phyloP scores from a whole-genome alignment of 2,113 vertebrate genomes.

The Myrmecophaga tridactyla region DNA sequence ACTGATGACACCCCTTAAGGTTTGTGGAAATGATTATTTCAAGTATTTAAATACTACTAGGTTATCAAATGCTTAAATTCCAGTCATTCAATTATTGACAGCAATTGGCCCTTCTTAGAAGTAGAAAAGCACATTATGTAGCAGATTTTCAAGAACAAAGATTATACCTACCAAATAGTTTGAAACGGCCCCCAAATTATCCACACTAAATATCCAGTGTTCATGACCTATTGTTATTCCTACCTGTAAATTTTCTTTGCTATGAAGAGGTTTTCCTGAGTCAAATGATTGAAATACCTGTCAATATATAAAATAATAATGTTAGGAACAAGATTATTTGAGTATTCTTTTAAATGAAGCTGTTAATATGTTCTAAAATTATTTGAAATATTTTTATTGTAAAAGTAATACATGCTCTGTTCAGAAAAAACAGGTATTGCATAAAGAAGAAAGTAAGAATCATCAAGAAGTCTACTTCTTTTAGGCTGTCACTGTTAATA shows the following conservation, averaged over 20 bases:
- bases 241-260: conserved; percentile 84
- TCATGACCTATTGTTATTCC: conserved; percentile 34
- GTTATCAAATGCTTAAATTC: background rate
- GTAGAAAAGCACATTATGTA: background rate
- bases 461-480: background rate
- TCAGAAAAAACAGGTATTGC: conserved; percentile 5
- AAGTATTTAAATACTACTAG: conserved; percentile 28
- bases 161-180: background rate
- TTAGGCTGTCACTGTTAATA: background rate
- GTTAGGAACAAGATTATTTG: conserved; percentile 19
- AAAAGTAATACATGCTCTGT: background rate
- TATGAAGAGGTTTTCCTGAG: conserved; percentile 76
- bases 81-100: background rate
- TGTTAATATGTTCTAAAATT: conserved; percentile 4
- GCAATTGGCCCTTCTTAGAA: background rate
- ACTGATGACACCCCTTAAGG: background rate
- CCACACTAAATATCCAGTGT: background rate
- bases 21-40: background rate
- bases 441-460: conserved; percentile 30
- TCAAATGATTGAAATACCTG: conserved; percentile 80
- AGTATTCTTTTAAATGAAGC: conserved; percentile 11
- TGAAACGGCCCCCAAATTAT: background rate
- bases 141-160: background rate
- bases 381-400: conserved; percentile 30
- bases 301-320: conserved; percentile 64